Base-by-base conservation (phyloP, 2,888 invertebrate genomes). In the Torymus aiolomorphi region DNA sequence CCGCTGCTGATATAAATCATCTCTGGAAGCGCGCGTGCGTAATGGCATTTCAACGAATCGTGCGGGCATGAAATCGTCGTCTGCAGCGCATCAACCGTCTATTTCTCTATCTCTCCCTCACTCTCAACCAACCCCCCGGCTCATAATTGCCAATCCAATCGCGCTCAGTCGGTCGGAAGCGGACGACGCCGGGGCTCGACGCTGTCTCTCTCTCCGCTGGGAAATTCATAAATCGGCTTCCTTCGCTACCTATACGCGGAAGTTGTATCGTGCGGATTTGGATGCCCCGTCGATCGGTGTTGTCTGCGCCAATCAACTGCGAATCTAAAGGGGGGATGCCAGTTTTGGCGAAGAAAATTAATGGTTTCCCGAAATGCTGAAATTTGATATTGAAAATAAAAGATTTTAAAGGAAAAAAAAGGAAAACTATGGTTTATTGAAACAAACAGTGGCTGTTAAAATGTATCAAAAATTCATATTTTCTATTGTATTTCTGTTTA, bases 71-170 rank as follows among this genome's bases (percentile, higher is more conserved):
- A 71, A 71, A 59, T 57, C 65, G 52, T 74, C 69, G 57, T 49
- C 52, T 11, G 12, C 2, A 11, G 12, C 56, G 65, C 63, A 52
- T 52, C 52, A 63, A 54, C 49, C 18, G 51, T 49, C 62, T 65
- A 56, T 62, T 61, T 71, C 65, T 49, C 52, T n/a, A 8, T 72
- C 49, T 51, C 61, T 42, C 49, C 65, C 42, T 31, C 49, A 42
- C 11, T 16, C 52, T 31, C 57, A 51, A 11, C 31, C 20, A 71
- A 71, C 79, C 72, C 69, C 67, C 75, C 70, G 70, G 66, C 71
- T 83, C 82, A 83, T 84, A 84, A 84, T 84, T 84, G 82, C 80
- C 83, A 82, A 83, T 84, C 83, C 82, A 79, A 83, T 83, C 77
- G 76, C 82, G 77, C 62, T 83, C 82, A 83, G 83, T 81, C 81